phyloP scores from a whole-genome alignment of 2,797 vertebrate species.

The Podarcis siculus region DNA sequence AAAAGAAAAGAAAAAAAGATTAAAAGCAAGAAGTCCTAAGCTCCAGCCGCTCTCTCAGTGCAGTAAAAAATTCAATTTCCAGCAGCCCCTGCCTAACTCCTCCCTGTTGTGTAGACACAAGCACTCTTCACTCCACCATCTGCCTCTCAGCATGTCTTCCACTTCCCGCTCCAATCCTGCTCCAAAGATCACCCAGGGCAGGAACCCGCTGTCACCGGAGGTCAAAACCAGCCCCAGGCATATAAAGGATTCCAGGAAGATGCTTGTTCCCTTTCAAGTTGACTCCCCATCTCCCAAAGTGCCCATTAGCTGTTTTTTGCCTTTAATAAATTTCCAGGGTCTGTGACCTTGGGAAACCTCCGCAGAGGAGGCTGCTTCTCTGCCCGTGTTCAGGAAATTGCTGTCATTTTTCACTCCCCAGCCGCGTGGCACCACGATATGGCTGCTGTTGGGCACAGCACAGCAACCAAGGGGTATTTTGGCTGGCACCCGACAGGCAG shows the following conservation, averaged over 20 bases:
- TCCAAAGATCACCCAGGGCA: rapidly evolving
- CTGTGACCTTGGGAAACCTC: constrained; percentile 54
- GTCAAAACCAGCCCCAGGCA: neutral
- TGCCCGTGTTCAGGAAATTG: constrained; percentile 49
- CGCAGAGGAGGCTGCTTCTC: neutral
- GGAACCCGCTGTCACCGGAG: rapidly evolving
- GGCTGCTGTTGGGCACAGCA: neutral
- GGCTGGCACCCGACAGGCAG: constrained; percentile 19
- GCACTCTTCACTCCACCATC: too few relatives aligned
- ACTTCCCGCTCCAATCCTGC: neutral
- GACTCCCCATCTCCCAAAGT: neutral
- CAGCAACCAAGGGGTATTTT: constrained; percentile 33
- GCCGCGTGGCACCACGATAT: neutral
- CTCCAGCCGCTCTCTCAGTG: too few relatives aligned
- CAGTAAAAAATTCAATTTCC: too few relatives aligned
- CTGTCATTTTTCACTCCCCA: constrained; percentile 47
- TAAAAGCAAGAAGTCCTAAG: too few relatives aligned
- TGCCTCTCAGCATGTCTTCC: neutral
- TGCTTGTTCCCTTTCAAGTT: constrained; percentile 50
- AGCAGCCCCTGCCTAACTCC: too few relatives aligned
- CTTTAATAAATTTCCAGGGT: constrained; percentile 55
- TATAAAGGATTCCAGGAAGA: constrained; percentile 27
- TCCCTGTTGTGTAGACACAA: too few relatives aligned
- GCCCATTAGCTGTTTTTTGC: constrained; percentile 14
- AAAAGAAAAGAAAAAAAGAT: too few relatives aligned